Evolutionary conservation across 2,797 vertebrate genomes (phyloP).

Genomic region (Tenualosa ilisha): DNA sequence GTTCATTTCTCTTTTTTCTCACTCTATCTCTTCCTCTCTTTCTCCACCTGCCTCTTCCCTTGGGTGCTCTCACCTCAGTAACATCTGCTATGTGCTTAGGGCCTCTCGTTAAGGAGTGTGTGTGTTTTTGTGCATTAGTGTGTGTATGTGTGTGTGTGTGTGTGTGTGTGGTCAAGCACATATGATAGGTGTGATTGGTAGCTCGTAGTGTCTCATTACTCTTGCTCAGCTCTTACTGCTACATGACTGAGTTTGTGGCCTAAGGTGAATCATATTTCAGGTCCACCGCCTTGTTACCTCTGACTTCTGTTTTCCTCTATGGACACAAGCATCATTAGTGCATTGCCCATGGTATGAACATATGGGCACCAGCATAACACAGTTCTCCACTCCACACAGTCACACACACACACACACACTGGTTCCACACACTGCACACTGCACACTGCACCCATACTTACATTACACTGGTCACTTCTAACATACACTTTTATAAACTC

Average conservation of each 20-base stretch:
- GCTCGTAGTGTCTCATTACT: constrained; percentile 12
- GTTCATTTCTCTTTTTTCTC: not conserved
- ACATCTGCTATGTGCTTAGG: constrained; percentile 37
- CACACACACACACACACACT: not conserved
- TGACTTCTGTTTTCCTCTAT: not conserved
- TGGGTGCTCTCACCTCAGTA: constrained; percentile 35
- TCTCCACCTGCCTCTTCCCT: constrained; percentile 30
- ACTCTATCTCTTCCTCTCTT: not conserved
- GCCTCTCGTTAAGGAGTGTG: not conserved
- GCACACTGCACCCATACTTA: not conserved
- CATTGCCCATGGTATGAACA: constrained; percentile 2
- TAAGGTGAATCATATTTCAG: constrained; percentile 4
- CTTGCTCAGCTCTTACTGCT: constrained; percentile 24
- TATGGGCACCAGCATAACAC: not conserved
- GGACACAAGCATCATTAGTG: not conserved
- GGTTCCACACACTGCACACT: not conserved
- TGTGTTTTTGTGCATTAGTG: not conserved
- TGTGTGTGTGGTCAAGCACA: not conserved
- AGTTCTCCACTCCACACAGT: not conserved
- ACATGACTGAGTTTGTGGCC: not conserved
- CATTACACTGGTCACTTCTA: no score
- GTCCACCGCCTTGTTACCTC: not conserved
- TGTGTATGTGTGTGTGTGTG: not conserved
- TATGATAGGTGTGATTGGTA: not conserved
- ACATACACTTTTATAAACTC: not conserved